Evolutionary conservation across 2,797 vertebrate species (phyloP).

Genomic region (Champsocephalus gunnari): DNA sequence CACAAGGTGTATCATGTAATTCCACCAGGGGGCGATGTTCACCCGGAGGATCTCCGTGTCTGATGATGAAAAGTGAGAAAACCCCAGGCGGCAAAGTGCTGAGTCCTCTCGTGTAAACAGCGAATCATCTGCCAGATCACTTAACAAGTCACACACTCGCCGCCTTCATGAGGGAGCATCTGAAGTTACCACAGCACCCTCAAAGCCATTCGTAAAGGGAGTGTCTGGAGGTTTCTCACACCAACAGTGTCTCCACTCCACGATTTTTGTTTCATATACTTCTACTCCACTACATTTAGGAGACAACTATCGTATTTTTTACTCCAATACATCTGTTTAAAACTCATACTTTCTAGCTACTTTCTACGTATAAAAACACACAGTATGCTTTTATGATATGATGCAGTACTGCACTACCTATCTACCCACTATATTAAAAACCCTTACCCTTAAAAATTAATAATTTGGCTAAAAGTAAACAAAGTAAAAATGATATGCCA

Average conservation of each 20-base stretch:
- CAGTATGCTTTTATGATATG: too few relatives aligned
- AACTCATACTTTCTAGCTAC: too few relatives aligned
- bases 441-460: too few relatives aligned
- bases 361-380: too few relatives aligned
- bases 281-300: too few relatives aligned
- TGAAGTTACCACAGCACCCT: conserved; percentile 43
- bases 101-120: conserved; percentile 34
- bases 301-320: too few relatives aligned
- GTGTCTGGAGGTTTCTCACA: conserved; percentile 23
- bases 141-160: conserved; percentile 35
- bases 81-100: conserved; percentile 15
- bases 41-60: not conserved
- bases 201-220: conserved; percentile 4
- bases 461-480: too few relatives aligned
- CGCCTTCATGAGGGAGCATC: conserved; percentile 28
- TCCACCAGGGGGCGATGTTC: conserved; percentile 63
- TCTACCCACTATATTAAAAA: too few relatives aligned
- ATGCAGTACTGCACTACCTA: too few relatives aligned
- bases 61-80: not conserved
- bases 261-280: too few relatives aligned
- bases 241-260: not conserved
- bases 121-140: conserved; percentile 53
- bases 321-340: too few relatives aligned
- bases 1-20: not conserved
- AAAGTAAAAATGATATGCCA: too few relatives aligned